Base-by-base conservation (phyloP, 2,797 vertebrate species). In the Columba guinea region DNA sequence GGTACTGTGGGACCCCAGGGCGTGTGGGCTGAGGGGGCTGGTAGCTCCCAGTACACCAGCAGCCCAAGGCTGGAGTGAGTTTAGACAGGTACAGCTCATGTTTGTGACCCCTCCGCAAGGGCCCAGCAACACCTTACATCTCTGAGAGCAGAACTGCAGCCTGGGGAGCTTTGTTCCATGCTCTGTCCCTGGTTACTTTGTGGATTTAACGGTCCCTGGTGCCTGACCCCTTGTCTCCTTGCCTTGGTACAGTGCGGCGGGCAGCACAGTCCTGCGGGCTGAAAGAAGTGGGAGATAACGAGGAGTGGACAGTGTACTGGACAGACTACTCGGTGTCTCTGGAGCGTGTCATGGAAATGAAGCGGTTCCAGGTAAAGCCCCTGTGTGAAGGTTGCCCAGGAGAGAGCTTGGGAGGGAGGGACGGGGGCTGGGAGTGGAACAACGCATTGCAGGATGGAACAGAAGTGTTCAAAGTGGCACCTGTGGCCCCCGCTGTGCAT, bases 261-360 rank as follows among this genome's bases (percentile, higher is more conserved):
- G 98, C 98, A 7, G 98, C 97, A 0, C 96, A 64, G 35, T 55
- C 56, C 32, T 98, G 97, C 18, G 98, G 98, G 80, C 96, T 98
- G 63, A 98, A 95, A 71, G 98, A 98, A n/a, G 98, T 88, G 0
- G 97, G 91, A 12, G 97, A 98, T 9, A 89, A 98, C 0, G 97
- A 98, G 76, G 98, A 98, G 49, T 98, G 98, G 98, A 98, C 94
- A 0, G 87, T 98, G 81, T 98, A 77, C 46, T 98, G 98, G 98
- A 98, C 97, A 0, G 98, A 98, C 95, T 93, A 26, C 79, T 97
- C 96, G 0, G 97, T 98, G 46, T 97, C 98, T 5, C 86, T 98
- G 96, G 98, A 98, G 65, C 97, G 94, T 6, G 69, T 98, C 75
- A 97, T 97, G 98, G 97, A 97, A 11, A 98, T 98, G 98, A 98